Evolutionary conservation across 2,113 vertebrate genomes (phyloP).

Genomic region (Lutjanus erythropterus): DNA sequence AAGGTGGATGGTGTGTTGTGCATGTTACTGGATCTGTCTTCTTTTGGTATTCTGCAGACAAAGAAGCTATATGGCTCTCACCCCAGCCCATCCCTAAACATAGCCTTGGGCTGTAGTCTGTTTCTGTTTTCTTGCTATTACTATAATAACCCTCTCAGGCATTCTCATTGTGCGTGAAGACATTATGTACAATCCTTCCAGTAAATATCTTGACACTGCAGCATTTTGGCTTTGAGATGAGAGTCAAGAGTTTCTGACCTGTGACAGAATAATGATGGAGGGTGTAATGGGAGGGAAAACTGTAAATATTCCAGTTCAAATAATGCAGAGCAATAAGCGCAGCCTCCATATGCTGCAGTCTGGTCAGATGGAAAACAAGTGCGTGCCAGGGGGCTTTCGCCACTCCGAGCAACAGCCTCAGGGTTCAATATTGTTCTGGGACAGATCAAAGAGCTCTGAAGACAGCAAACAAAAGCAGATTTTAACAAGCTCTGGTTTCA

Average conservation of each 20-base stretch:
- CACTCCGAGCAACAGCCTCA: slow-evolving; percentile 40
- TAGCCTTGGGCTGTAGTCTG: slow-evolving; percentile 64
- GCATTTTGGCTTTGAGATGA: slow-evolving; percentile 57
- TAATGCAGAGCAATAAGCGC: slow-evolving; percentile 32
- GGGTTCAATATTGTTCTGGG: slow-evolving; percentile 28
- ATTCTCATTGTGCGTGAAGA: slow-evolving; percentile 50
- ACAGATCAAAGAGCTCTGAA: slow-evolving; percentile 61
- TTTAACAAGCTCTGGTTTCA: slow-evolving; percentile 46
- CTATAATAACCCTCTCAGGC: slow-evolving; percentile 61
- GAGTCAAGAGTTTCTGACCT: slow-evolving; percentile 55
- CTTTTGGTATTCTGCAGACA: slow-evolving; percentile 48
- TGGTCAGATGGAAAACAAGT: slow-evolving; percentile 51
- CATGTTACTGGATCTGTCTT: slow-evolving; percentile 44
- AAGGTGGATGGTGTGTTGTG: slow-evolving; percentile 6
- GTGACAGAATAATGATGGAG: slow-evolving; percentile 60
- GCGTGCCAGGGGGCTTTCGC: slow-evolving; percentile 38
- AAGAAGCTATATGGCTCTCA: slow-evolving; percentile 31
- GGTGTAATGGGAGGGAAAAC: slow-evolving; percentile 37
- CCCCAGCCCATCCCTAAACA: slow-evolving; percentile 54
- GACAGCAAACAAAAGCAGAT: slow-evolving; percentile 55
- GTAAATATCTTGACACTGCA: slow-evolving; percentile 54
- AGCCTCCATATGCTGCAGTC: slow-evolving; percentile 24
- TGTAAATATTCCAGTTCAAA: slow-evolving; percentile 62
- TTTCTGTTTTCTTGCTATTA: slow-evolving; percentile 65
- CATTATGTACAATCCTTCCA: slow-evolving; percentile 46